Conservation (phyloP, 2,113 vertebrate species). For the Chinchilla lanigera region DNA sequence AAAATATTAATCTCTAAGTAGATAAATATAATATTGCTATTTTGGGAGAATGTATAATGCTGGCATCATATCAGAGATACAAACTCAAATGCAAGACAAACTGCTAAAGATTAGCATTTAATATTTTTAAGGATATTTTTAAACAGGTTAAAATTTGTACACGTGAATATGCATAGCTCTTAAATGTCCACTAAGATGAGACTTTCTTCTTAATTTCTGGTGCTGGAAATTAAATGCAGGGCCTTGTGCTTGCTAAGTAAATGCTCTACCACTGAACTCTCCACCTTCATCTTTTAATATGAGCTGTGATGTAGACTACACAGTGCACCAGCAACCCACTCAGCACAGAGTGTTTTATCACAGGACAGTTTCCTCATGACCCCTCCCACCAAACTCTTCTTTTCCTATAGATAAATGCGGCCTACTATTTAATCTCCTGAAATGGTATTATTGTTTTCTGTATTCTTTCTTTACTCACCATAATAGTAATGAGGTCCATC, state of each 20-base stretch:
- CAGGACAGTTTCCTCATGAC: background rate
- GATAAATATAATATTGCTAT: background rate
- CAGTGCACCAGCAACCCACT: background rate
- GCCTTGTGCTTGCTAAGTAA: background rate
- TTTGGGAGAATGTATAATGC: background rate
- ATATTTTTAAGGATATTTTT: background rate
- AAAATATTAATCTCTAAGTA: background rate
- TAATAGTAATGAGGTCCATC: background rate
- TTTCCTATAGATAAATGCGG: background rate
- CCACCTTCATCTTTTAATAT: background rate
- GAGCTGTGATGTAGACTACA: background rate
- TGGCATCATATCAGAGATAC: background rate
- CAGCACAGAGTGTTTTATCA: background rate
- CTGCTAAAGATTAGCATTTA: background rate
- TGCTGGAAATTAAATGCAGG: background rate
- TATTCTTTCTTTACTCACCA: background rate
- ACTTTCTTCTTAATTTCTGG: background rate
- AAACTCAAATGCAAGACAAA: background rate
- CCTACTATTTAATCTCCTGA: background rate
- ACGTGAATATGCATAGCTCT: background rate
- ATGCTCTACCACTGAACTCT: too few species aligned
- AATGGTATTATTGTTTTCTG: background rate
- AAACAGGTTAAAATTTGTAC: background rate
- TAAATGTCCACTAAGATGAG: background rate
- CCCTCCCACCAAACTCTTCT: background rate